These are phyloP conservation scores for Drosophila anomalata DNA, from an alignment of 2,888 invertebrate genomes.

Conservation along the genomic window DNA sequence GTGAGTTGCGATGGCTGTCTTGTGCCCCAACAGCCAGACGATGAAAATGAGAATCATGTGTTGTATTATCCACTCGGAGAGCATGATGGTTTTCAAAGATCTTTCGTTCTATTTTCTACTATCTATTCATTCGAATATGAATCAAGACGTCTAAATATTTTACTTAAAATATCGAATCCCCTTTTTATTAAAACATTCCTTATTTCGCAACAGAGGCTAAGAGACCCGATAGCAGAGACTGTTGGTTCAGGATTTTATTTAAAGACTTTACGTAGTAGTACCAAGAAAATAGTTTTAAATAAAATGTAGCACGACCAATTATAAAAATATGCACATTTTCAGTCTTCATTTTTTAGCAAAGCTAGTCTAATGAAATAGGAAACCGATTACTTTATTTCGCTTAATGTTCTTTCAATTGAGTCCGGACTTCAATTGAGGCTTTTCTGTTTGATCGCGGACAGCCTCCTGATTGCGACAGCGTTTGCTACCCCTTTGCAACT, in stretches of 20 bases:
- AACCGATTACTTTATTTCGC: neutral
- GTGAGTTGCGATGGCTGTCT: slow-evolving; percentile 17
- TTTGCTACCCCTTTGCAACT: neutral
- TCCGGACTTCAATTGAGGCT: neutral
- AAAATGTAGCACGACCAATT: too few relatives aligned
- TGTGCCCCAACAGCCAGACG: slow-evolving; percentile 52
- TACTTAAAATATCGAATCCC: too few relatives aligned
- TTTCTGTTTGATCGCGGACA: neutral
- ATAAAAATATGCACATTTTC: too few relatives aligned
- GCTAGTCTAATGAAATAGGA: neutral
- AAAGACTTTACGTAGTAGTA: too few relatives aligned
- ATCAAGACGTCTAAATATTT: neutral
- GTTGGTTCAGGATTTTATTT: too few relatives aligned
- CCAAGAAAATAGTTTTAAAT: too few relatives aligned
- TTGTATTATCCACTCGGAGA: neutral
- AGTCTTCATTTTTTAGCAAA: too few relatives aligned
- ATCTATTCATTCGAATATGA: neutral
- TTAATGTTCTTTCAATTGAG: neutral
- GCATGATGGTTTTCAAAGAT: neutral
- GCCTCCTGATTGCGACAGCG: neutral
- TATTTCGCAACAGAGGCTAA: too few relatives aligned
- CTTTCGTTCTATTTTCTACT: neutral
- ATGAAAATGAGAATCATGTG: slow-evolving; percentile 3
- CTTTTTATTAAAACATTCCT: too few relatives aligned
- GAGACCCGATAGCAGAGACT: too few relatives aligned